Percentiles rank a stretch among this genome's conserved stretches.
Evolutionary conservation across 2,888 invertebrate species (phyloP).

Genomic region (Andrena praecox): DNA sequence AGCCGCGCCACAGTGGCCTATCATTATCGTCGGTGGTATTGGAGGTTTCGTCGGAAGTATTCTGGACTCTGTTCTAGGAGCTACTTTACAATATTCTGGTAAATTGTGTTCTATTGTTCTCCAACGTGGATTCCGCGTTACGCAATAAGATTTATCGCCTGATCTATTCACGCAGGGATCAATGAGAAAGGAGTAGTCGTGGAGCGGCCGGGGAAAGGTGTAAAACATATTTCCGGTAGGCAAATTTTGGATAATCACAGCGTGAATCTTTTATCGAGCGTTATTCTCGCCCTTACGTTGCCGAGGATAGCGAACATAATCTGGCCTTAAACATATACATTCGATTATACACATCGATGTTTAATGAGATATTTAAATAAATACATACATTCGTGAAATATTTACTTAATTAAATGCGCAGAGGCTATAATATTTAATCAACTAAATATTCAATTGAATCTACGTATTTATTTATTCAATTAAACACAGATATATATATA

Average conservation of each 20-base stretch:
- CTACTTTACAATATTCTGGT: constrained; percentile 95
- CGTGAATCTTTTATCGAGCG: constrained; percentile 93
- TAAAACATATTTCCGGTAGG: constrained; percentile 91
- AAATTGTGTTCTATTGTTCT: constrained; percentile 41
- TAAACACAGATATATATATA: constrained; percentile 5
- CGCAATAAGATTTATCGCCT: neutral
- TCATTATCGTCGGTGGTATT: constrained; percentile 90
- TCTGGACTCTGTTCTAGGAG: constrained; percentile 94
- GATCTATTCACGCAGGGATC: constrained; percentile 86
- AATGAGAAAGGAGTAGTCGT: constrained; percentile 90
- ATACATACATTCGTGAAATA: neutral
- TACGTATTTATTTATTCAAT: constrained; percentile 10
- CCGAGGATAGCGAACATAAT: constrained; percentile 88
- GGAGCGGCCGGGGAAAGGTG: constrained; percentile 89
- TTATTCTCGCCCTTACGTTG: constrained; percentile 90
- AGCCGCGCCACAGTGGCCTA: constrained; percentile 92
- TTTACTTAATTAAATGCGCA: neutral
- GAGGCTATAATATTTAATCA: neutral
- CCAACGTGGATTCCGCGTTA: neutral
- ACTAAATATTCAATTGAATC: neutral
- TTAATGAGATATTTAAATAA: constrained; percentile 19
- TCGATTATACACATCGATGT: neutral
- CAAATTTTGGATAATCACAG: constrained; percentile 94
- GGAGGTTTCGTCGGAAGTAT: constrained; percentile 93
- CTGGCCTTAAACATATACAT: constrained; percentile 84